Evolutionary conservation across 2,888 invertebrate genomes (phyloP), one percentile per base, ranked within the genome.

Genomic region (Nomada goodeniana): DNA sequence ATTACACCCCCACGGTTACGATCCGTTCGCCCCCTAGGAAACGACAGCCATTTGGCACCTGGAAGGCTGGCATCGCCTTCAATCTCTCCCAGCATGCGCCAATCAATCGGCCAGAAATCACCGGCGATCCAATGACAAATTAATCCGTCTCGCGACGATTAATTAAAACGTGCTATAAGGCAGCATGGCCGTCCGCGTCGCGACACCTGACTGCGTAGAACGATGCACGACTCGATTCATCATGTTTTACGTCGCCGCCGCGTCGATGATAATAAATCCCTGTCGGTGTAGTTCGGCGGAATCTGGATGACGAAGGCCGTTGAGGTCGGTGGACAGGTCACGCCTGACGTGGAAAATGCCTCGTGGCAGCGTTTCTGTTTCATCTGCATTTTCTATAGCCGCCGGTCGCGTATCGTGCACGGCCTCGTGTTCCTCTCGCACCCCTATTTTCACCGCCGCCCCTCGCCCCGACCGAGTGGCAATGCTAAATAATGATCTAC

Each of bases 181-280:
- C 77, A 50, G 74, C 44, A 76, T 60, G 65, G 68, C 42, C 44
- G 60, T 71, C 77, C 71, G 23, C 68, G 69, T 69, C 18, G 72
- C 77, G 72, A 76, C 86, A 82, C 84, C 82, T 73, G 86, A 73
- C 75, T 76, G 67, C 53, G 67, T 52, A 63, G 57, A 50, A 71
- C 73, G 70, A 55, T 77, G 82, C 86, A 78, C 84, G 83, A 78
- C 88, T 86, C 91, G 89, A 92, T 92, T 92, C 90, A 92, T 92
- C 92, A 92, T 90, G 90, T 91, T 92, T 91, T 90, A 85, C 87
- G 90, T 88, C 84, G 85, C 82, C 80, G 84, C 85, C 83, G 84
- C 88, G 87, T 91, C 91, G 88, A 92, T 91, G 90, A 90, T 92
- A 91, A 92, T 92, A 92, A 92, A 92, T 92, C 91, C 84, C 82